Percentiles rank a stretch among this genome's conserved stretches.
Evolutionary conservation across 2,888 invertebrate species (phyloP).

Genomic region (Ommatoiulus sabulosus): DNA sequence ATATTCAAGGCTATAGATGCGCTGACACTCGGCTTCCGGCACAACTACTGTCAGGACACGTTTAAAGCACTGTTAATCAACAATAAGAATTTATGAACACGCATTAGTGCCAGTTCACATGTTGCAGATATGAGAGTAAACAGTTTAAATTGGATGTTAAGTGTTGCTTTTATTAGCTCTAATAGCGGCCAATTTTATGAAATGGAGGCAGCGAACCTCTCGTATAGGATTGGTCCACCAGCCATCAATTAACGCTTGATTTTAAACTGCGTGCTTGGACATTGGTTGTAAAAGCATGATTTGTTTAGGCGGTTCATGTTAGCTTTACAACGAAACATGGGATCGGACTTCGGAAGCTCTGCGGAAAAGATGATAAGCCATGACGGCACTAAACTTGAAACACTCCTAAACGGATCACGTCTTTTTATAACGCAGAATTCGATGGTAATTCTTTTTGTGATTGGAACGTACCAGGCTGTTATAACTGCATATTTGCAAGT

Average conservation of each 20-base stretch:
- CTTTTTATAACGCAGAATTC: too few relatives aligned
- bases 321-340: neutral
- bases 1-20: neutral
- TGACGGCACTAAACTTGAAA: too few relatives aligned
- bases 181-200: constrained; percentile 27
- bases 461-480: too few relatives aligned
- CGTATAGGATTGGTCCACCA: neutral
- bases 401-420: too few relatives aligned
- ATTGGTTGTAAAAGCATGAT: neutral
- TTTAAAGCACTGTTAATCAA: constrained; percentile 15
- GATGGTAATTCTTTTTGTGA: too few relatives aligned
- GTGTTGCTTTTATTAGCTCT: constrained; percentile 34
- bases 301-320: neutral
- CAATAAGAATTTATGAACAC: constrained; percentile 34
- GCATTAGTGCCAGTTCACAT: constrained; percentile 34
- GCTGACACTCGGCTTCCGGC: constrained; percentile 34
- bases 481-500: too few relatives aligned
- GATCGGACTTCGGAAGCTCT: too few relatives aligned
- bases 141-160: constrained; percentile 23
- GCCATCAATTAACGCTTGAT: neutral
- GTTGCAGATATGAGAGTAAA: constrained; percentile 34
- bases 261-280: neutral
- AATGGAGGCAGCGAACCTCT: neutral
- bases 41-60: constrained; percentile 7
- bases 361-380: too few relatives aligned